phyloP scores from a whole-genome alignment of 1,140 invertebrate species.

The Caenorhabditis inopinata region DNA sequence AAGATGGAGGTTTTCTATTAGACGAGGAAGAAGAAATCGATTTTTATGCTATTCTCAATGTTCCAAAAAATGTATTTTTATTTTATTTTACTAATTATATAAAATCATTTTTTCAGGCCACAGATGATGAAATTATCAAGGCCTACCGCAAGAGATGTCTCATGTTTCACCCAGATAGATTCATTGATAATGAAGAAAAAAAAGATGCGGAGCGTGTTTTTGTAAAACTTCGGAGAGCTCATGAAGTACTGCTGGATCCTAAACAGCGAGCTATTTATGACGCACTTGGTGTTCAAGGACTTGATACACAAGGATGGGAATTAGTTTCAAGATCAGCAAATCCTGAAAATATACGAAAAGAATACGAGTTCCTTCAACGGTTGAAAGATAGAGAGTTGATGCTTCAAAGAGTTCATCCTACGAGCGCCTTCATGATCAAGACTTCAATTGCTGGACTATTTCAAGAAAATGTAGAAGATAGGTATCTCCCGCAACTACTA shows the following conservation, averaged over 20 bases:
- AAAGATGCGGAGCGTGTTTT: conserved; percentile 59
- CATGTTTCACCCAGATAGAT: conserved; percentile 63
- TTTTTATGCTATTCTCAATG: conserved; percentile 62
- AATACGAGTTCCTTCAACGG: conserved; percentile 63
- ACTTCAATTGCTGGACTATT: neutral
- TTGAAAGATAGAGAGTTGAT: conserved; percentile 62
- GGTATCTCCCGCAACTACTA: conserved; percentile 50
- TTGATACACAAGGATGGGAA: conserved; percentile 59
- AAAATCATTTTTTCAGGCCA: conserved; percentile 52
- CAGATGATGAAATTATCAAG: conserved; percentile 59
- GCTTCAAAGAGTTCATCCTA: conserved; percentile 60
- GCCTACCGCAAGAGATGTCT: conserved; percentile 61
- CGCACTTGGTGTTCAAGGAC: conserved; percentile 57
- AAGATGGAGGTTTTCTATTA: conserved; percentile 44
- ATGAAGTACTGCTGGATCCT: conserved; percentile 60
- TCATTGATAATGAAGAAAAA: conserved; percentile 59
- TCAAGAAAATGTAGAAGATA: conserved; percentile 27
- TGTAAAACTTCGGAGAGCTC: conserved; percentile 57
- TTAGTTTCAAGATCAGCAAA: conserved; percentile 54
- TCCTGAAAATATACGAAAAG: conserved; percentile 51
- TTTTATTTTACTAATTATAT: neutral
- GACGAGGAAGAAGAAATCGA: conserved; percentile 57
- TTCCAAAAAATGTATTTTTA: conserved; percentile 54
- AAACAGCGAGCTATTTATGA: conserved; percentile 62
- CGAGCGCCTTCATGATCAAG: conserved; percentile 47